Conservation (phyloP, 2,797 vertebrate genomes). For the Epinephelus coioides region DNA sequence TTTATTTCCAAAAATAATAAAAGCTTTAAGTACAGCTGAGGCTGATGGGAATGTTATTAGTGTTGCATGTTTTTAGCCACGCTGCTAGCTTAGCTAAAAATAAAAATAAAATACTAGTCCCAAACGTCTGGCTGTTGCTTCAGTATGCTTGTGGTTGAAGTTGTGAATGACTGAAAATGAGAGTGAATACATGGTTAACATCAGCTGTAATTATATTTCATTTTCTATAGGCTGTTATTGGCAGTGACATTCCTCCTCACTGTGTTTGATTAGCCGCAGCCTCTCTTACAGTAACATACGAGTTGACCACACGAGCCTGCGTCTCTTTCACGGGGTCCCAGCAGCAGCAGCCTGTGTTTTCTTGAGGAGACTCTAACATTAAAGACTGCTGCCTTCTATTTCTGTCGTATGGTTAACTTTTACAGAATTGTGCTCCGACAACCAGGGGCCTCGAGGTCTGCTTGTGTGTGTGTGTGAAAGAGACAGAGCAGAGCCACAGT, state of each 20-base stretch:
- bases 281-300: slow-evolving; percentile 69
- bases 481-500: slow-evolving; percentile 29
- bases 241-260: slow-evolving; percentile 59
- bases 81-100: slow-evolving; percentile 1
- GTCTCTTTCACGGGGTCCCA: slow-evolving; percentile 73
- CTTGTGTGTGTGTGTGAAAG: too few species aligned
- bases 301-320: slow-evolving; percentile 72
- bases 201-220: slow-evolving; percentile 53
- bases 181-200: slow-evolving; percentile 36
- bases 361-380: slow-evolving; percentile 69
- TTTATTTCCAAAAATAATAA: too few species aligned
- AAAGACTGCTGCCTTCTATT: slow-evolving; percentile 77
- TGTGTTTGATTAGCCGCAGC: slow-evolving; percentile 69
- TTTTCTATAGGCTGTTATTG: slow-evolving; percentile 33
- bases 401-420: slow-evolving; percentile 77
- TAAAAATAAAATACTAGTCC: background rate
- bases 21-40: background rate
- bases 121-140: slow-evolving; percentile 3
- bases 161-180: slow-evolving; percentile 25
- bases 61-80: background rate
- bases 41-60: background rate
- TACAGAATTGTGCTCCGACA: slow-evolving; percentile 69
- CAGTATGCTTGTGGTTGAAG: background rate
- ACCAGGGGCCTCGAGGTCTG: slow-evolving; percentile 27
- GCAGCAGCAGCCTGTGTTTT: slow-evolving; percentile 70